A percentile compares a stretch with the other conserved stretches of the same genome.
Evolutionary conservation across 1,140 invertebrate species (phyloP).

Genomic region (Microplitis demolitor): DNA sequence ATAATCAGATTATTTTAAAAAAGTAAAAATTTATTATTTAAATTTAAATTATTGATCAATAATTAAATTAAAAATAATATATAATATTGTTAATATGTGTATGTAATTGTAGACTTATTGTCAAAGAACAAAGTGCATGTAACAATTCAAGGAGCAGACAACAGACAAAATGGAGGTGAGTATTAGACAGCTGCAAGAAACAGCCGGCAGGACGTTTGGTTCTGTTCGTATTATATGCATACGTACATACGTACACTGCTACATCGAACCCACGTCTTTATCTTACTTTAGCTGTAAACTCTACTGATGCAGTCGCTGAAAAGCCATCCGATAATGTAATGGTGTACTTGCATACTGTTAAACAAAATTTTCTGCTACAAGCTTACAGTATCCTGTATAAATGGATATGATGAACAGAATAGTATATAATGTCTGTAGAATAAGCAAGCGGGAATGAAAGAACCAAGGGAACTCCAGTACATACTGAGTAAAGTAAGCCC

Average conservation of each 20-base stretch:
- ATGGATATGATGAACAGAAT: not conserved
- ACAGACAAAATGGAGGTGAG: not conserved
- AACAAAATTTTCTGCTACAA: too few species aligned
- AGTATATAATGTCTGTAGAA: constrained; percentile 2
- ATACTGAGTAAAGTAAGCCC: not conserved
- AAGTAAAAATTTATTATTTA: too few species aligned
- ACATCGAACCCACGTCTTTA: not conserved
- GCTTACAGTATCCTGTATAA: not conserved
- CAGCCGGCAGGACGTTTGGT: constrained; percentile 37
- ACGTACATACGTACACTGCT: not conserved
- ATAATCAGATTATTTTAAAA: too few species aligned
- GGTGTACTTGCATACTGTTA: too few species aligned
- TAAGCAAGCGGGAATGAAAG: not conserved
- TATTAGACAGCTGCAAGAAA: constrained; percentile 38
- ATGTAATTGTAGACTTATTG: not conserved
- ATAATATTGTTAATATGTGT: not conserved
- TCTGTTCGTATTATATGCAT: too few species aligned
- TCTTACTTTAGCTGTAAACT: not conserved
- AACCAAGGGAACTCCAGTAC: not conserved
- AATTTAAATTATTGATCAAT: too few species aligned
- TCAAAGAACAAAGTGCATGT: not conserved
- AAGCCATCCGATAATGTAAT: not conserved
- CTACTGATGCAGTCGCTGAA: not conserved
- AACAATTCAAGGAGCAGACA: not conserved
- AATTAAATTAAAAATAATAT: too few species aligned